Base-by-base conservation (phyloP, 2,797 vertebrate genomes). In the Staurois parvus region DNA sequence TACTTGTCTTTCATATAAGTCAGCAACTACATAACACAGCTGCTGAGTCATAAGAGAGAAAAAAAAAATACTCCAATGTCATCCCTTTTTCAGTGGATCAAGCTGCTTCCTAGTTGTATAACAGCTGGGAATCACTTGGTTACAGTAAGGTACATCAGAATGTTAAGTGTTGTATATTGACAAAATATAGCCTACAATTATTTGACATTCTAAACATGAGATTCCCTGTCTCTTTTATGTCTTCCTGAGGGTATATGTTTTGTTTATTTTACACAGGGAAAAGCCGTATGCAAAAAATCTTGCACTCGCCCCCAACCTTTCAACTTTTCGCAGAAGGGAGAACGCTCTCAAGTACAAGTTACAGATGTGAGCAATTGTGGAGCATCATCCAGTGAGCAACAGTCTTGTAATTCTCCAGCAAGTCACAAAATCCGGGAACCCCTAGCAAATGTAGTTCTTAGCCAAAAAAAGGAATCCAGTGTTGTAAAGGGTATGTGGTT, bases 241-340 rank as follows among this genome's bases (percentile, higher is more conserved):
- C 45, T 75, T 26, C n/a, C n/a, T 83, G 28, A 19, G 45, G 29
- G 12, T 56, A 17, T 62, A n/a, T 0, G 12, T 82, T 79, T 40
- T 56, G 12, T 66, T 45, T 48, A 34, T 66, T 87, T 88, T 81
- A 40, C 84, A 2, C 59, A 87, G 83, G 84, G 84, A 56, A 76
- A 83, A 85, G 77, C 83, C 1, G 37, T 75, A 29, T 86, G 87
- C 48, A 88, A 89, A 70, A 83, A 37, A 11, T 59, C 84, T 48
- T 79, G 74, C 84, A 83, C 81, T 24, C 88, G 86, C 0, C 86
- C 13, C 0, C 72, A 79, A 0, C 83, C 88, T 10, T 73, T 77
- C 68, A 89, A 83, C 81, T 76, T 88, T 67, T 84, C 88, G 64
- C 45, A 84, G 68, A 28, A 78, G 76, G 79, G 40, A 69, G 85